Evolutionary conservation across 1,140 invertebrate genomes (phyloP), one percentile per base, ranked within the genome.

Genomic region (Acromyrmex echinatior): DNA sequence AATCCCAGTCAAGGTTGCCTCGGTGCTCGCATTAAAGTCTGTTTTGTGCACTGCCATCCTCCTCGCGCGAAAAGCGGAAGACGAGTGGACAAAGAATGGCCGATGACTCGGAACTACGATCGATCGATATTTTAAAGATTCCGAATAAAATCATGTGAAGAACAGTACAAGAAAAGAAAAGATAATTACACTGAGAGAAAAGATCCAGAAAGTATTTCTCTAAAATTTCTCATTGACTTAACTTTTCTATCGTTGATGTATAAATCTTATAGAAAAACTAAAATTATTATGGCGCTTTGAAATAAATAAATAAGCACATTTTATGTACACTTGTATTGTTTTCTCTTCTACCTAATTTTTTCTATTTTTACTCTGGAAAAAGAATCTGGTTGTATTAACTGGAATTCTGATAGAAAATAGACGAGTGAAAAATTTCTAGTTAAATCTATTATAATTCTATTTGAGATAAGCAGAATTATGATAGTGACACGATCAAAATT

Each of bases 1-100:
- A 91, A 90, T 87, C 88, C 68, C 86, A 87, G 89, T 89, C 88
- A 90, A 92, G 92, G 91, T 91, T 92, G 87, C 79, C 56, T 76
- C 71, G 60, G 53, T 81, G 80, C 56, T 70, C 87, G 45, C 77
- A 68, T 88, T 86, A 88, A 86, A 86, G 73, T 56, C 74, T 71
- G 56, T 77, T 68, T 74, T 87, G 86, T 86, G 35, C 86, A 77
- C 60, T 73, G 58, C 68, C 77, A 63, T 80, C 78, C 28, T 76
- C 51, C 62, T 31, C 51, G 31, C 39, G 39, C 74, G 74, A 49
- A 66, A 86, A 79, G 45, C 63, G 80, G 45, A 84, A 62, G 80
- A 76, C 73, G 60, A 51, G 80, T 84, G 80, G 56, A 84, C 80
- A 76, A 84, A 74, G 56, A 74, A 35, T 76, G 45, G 70, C 28